A percentile compares a stretch with the other conserved stretches of the same genome.
Evolutionary conservation across 1,140 invertebrate genomes (phyloP).

Genomic region (Caenorhabditis brenneri): DNA sequence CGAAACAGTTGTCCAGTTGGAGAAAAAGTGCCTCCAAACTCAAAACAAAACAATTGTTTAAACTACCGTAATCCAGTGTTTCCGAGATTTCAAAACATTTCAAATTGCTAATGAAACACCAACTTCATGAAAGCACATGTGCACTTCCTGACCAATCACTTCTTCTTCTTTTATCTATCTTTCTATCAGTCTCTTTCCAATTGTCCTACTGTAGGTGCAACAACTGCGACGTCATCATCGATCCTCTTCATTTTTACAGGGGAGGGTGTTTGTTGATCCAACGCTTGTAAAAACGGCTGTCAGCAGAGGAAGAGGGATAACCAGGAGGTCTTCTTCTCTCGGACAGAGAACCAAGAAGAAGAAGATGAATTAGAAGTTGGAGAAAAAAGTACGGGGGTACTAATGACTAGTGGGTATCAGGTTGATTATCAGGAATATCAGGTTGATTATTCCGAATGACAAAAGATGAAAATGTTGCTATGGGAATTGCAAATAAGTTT

Average conservation of each 20-base stretch:
- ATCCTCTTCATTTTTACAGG: too few relatives aligned
- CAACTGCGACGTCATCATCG: conserved; percentile 28
- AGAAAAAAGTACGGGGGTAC: background rate
- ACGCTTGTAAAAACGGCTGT: conserved; percentile 41
- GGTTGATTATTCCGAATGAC: too few relatives aligned
- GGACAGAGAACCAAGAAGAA: background rate
- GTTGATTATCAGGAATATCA: background rate
- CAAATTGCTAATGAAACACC: background rate
- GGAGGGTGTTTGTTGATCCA: conserved; percentile 34
- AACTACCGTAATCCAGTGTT: too few relatives aligned
- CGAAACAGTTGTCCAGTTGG: too few relatives aligned
- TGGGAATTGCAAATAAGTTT: too few relatives aligned
- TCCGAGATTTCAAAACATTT: too few relatives aligned
- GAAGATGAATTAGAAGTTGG: conserved; percentile 30
- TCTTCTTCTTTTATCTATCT: background rate
- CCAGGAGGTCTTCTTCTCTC: background rate
- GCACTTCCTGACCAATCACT: background rate
- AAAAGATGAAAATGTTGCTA: too few relatives aligned
- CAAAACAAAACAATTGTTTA: too few relatives aligned
- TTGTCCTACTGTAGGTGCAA: conserved; percentile 19
- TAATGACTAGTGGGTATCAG: background rate
- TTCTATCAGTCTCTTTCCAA: background rate
- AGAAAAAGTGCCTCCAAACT: too few relatives aligned
- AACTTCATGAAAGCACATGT: background rate
- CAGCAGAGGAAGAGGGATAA: background rate